These are phyloP conservation scores for Macrobrachium rosenbergii DNA, from an alignment of 1,140 invertebrate genomes.

Conservation along the genomic window DNA sequence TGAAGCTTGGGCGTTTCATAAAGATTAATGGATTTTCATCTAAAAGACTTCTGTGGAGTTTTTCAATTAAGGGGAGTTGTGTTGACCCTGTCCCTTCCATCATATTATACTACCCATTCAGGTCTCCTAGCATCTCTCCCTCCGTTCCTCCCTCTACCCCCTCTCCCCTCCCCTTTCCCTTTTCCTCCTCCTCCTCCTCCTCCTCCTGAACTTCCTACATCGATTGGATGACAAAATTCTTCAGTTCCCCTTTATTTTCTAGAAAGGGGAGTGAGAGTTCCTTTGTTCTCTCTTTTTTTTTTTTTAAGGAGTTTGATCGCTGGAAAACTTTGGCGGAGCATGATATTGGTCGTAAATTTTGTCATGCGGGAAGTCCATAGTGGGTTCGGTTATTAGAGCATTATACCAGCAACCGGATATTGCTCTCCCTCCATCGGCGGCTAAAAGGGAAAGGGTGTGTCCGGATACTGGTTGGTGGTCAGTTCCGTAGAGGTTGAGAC, in stretches of 20 bases:
- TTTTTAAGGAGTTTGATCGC: neutral
- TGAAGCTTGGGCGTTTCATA: too few species aligned
- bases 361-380: constrained; percentile 11
- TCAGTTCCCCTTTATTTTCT: too few species aligned
- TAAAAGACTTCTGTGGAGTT: too few species aligned
- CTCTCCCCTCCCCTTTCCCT: neutral
- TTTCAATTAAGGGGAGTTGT: too few species aligned
- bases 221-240: too few species aligned
- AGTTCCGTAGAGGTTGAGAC: neutral
- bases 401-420: too few species aligned
- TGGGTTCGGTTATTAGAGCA: neutral
- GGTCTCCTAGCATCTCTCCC: neutral
- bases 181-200: neutral
- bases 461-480: neutral
- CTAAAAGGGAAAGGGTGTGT: constrained; percentile 4
- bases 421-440: neutral
- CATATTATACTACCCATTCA: neutral
- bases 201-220: neutral
- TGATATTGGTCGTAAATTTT: constrained; percentile 28
- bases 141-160: too few species aligned
- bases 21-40: too few species aligned
- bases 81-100: too few species aligned
- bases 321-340: constrained; percentile 23
- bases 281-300: neutral
- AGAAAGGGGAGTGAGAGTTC: too few species aligned